Conservation (phyloP, 35 echinoderm and acorn worm species). For the Apostichopus californicus region DNA sequence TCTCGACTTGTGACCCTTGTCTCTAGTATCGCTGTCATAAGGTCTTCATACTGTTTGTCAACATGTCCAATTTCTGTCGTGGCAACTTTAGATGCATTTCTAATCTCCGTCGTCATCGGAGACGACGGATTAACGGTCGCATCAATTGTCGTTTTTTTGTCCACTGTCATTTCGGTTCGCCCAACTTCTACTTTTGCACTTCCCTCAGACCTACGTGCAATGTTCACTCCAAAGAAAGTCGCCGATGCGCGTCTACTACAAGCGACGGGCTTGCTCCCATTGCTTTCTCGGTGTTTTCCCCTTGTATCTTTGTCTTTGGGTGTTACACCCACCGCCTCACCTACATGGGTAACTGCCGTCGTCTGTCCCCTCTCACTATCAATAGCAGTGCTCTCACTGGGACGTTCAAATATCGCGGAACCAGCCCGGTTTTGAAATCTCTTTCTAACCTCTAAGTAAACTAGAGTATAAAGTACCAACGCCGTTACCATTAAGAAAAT, state of each 20-base stretch:
- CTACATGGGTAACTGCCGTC: background rate
- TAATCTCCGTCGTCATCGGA: background rate
- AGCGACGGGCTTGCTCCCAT: background rate
- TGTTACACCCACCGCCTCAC: background rate
- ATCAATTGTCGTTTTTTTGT: background rate
- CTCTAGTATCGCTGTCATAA: background rate
- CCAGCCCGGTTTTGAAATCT: slow-evolving; percentile 57
- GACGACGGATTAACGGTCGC: background rate
- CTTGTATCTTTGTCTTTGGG: background rate
- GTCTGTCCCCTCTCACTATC: slow-evolving; percentile 21
- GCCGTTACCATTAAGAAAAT: slow-evolving; percentile 55
- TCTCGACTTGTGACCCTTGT: background rate
- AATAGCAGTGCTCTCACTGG: background rate
- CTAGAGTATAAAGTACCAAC: slow-evolving; percentile 60
- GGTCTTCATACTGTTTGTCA: background rate
- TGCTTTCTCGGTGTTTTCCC: background rate
- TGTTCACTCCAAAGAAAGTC: background rate
- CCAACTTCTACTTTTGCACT: background rate
- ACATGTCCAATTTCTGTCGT: background rate
- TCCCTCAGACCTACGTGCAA: background rate
- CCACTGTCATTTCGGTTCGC: background rate
- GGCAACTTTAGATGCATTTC: background rate
- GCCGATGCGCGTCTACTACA: background rate
- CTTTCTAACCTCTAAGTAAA: slow-evolving; percentile 69
- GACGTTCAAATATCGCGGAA: slow-evolving; percentile 35